Base-by-base conservation (phyloP, 2,888 invertebrate species). In the Acrocyrtus sp. region DNA sequence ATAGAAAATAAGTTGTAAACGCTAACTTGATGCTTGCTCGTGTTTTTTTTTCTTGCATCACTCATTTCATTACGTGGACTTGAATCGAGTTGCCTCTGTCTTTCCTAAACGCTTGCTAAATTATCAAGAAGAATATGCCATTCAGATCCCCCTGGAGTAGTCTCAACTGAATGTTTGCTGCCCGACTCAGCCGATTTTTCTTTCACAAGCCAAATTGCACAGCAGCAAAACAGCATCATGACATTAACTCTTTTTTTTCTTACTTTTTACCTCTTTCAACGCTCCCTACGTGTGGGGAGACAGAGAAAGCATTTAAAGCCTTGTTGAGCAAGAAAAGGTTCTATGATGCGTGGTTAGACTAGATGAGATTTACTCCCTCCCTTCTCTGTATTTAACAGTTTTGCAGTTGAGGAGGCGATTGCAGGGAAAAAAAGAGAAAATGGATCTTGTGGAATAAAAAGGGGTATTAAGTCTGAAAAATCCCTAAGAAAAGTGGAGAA, bases 401-500 rank as follows among this genome's bases (percentile, higher is more conserved):
- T 34, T 12, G 6, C 34, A 34, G 34, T 34, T 8, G 34, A 8
- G 34, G 34, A 34, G 34, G 27, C 19, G 34, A 10, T 29, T 48
- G n/a, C 54, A 61, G 45, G 69, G 47, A 56, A 53, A 39, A 45
- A 61, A 21, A 54, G 48, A 34, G 2, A 26, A 24, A 34, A 51
- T 17, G 22, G 67, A 73, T 73, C 57, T 66, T 24, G 15, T n/a
- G 62, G 73, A 73, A 73, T 73, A 67, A 62, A 73, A 66, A 56
- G 48, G 47, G 62, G 73, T 62, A 73, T 73, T 73, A 73, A 34
- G 73, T 50, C 45, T 62, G 67, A n/a, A n/a, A 53, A 72, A 73
- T 58, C 58, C 67, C 61, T 50, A 27, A 65, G 61, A 72, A 72
- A 72, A 72, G 72, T 72, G 73, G 73, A 67, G 47, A 73, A 67